phyloP scores from a whole-genome alignment of 2,797 vertebrate species.

The Gymnopithys bicolor region DNA sequence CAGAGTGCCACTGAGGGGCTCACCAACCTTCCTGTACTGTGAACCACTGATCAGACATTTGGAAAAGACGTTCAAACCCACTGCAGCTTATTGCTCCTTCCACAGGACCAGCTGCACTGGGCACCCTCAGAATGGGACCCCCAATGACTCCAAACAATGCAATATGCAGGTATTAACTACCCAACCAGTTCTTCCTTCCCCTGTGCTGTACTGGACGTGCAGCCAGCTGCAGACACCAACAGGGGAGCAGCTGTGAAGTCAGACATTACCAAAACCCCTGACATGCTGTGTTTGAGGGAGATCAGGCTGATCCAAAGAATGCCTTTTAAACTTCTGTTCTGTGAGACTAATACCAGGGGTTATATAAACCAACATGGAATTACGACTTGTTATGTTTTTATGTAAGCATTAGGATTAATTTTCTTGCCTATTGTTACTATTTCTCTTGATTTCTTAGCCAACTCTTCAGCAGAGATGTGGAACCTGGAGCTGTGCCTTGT shows the following conservation, averaged over 20 bases:
- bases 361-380: neutral
- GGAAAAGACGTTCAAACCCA: neutral
- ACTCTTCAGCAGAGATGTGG: neutral
- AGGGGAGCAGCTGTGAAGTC: neutral
- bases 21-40: neutral
- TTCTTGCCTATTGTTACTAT: neutral
- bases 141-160: neutral
- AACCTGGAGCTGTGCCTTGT: neutral
- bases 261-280: neutral
- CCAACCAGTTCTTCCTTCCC: neutral
- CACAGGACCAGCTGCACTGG: neutral
- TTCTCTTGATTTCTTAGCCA: neutral
- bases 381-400: neutral
- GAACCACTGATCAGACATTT: neutral
- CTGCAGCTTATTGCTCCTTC: neutral
- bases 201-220: neutral
- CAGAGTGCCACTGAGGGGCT: neutral
- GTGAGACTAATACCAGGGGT: neutral
- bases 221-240: neutral
- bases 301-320: neutral
- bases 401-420: neutral
- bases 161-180: neutral
- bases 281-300: neutral
- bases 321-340: neutral
- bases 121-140: neutral